Base-by-base conservation (phyloP, 2,888 invertebrate species). In the Sialis lutaria region DNA sequence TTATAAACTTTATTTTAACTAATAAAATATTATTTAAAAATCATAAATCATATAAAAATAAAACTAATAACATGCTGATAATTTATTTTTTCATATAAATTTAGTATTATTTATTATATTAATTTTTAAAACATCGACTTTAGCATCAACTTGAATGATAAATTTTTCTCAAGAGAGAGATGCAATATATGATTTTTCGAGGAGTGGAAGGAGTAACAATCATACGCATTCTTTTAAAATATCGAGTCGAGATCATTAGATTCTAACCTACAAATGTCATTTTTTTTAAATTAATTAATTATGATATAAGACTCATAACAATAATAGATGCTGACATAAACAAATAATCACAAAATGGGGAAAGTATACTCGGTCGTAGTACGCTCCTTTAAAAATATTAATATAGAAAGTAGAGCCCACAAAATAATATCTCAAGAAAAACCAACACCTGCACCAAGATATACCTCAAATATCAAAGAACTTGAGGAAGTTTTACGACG, bases 381-480 rank as follows among this genome's bases (percentile, higher is more conserved):
- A 30, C 67, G 76, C 50, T 79, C 81, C 12, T 51, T 72, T 10
- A 75, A 75, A 59, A 73, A 77, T 31, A 83, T 78, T 55, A 87
- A 88, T 64, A 71, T 82, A 2, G 87, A 85, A 60, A 79, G 73
- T 62, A 75, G 88, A 51, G 85, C 84, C 31, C 78, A 80, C 55
- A 77, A 77, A 55, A 64, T 79, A 13, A 74, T 89, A 53, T 73
- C 77, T 0, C 70, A 70, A 58, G 75, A 78, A 41, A 64, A 63
- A 50, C 69, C 73, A 12, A 65, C 65, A 34, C 73, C 77, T 32
- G 86, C 89, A n/a, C 88, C 88, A 0, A 72, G 65, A 57, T 75
- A 76, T 61, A 69, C 75, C 30, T 64, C 72, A 1, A 76, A 77
- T 52, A 53, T 74, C 40, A 68, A 72, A 55, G 78, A 80, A 60